Base-by-base conservation (phyloP, 2,797 vertebrate species). In the Trematomus bernacchii region DNA sequence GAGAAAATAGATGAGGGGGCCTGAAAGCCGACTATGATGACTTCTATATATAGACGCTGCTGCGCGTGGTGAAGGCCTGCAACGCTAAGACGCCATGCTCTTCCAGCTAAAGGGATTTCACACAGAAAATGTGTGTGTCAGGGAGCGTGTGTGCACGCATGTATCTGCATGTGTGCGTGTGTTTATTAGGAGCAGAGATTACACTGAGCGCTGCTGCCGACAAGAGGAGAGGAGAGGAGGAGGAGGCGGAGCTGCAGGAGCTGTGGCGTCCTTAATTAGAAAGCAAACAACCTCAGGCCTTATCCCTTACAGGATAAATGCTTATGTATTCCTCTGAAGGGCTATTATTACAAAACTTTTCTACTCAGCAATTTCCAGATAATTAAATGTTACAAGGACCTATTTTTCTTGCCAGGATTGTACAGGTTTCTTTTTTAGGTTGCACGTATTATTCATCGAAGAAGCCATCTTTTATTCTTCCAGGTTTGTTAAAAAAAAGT, bases 91-190 rank as follows among this genome's bases (percentile, higher is more conserved):
- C 88, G 86, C 62, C 83, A 82, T 85, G 92, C 90, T 92, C 81
- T 87, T 92, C 89, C 82, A 91, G 90, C 90, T 94, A 94, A 94
- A 94, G 91, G 88, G 91, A 94, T 93, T 94, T 94, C 73, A 89
- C 81, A 88, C 79, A 23, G 77, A 82, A 76, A 76, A 40, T 77
- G 63, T 72, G 79, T 79, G 80, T 81, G 82, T 71, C 15, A 15
- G 51, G 14, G 73, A 13, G 52, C 61, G 68, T 60, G 69, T 60
- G 82, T 42, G 58, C 43, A 50, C 2, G 62, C 76, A 67, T 72
- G 71, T 60, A 76, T 85, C 37, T 84, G 78, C 64, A 71, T 84
- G 74, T 73, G 87, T 80, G 83, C 69, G 58, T 85, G 87, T 82
- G 87, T 92, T 90, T 86, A 89, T 87, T 91, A 86, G 82, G 75